Evolutionary conservation across 2,113 vertebrate species (phyloP).

Genomic region (Neotragus moschatus): DNA sequence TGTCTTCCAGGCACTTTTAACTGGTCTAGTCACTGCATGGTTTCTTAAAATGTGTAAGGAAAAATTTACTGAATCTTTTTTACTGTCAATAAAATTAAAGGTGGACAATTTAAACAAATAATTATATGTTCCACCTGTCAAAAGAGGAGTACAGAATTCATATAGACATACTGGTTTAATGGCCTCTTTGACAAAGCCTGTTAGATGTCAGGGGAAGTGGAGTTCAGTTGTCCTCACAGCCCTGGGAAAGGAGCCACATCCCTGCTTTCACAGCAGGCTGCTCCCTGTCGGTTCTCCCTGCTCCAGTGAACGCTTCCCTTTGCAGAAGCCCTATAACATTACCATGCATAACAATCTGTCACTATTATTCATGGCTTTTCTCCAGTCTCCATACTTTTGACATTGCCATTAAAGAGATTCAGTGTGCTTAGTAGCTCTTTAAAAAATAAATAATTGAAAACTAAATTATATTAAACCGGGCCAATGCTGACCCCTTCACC

Average conservation of each 20-base stretch:
- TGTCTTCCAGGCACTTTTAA: neutral
- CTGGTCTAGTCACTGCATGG: neutral
- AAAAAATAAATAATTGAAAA: slow-evolving; percentile 86
- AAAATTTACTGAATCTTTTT: slow-evolving; percentile 11
- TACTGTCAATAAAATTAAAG: slow-evolving; percentile 15
- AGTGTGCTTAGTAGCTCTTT: slow-evolving; percentile 80
- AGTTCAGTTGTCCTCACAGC: slow-evolving; percentile 29
- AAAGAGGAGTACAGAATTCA: neutral
- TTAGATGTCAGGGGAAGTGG: slow-evolving; percentile 32
- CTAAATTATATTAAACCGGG: slow-evolving; percentile 80
- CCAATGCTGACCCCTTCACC: slow-evolving; percentile 76
- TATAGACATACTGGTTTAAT: neutral
- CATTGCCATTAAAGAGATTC: slow-evolving; percentile 82
- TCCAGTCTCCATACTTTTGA: slow-evolving; percentile 82
- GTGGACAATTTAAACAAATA: neutral
- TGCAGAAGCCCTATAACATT: slow-evolving; percentile 77
- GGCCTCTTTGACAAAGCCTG: slow-evolving; percentile 40
- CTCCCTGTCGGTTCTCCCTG: slow-evolving; percentile 50
- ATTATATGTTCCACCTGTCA: neutral
- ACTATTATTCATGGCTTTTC: slow-evolving; percentile 82
- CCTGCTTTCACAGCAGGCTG: slow-evolving; percentile 5
- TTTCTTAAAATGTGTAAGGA: fast-evolving
- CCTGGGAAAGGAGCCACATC: neutral
- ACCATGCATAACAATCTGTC: slow-evolving; percentile 81
- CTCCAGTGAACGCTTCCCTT: slow-evolving; percentile 64